A percentile compares a stretch with the other conserved stretches of the same genome.
Conservation (phyloP, 2,888 invertebrate species). For the Aleiodes alternator region DNA sequence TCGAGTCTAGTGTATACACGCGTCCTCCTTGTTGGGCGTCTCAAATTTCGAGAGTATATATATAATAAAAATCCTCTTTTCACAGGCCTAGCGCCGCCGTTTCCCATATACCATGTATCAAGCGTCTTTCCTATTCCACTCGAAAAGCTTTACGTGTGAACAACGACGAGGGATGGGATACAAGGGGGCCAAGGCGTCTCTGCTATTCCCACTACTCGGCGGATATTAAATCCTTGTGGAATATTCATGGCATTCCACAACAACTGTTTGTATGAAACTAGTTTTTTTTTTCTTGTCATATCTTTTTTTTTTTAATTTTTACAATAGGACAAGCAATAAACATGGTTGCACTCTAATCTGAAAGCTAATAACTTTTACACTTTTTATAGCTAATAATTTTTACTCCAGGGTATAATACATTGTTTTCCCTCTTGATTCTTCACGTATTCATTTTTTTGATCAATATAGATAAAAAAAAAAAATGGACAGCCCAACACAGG, state of each 20-base stretch:
- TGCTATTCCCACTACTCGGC: constrained; percentile 31
- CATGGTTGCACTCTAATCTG: too few species aligned
- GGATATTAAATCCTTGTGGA: constrained; percentile 11
- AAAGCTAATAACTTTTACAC: too few species aligned
- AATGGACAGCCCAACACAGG: constrained; percentile 34
- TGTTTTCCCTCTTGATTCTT: too few species aligned
- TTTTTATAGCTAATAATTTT: too few species aligned
- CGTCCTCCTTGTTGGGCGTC: neutral
- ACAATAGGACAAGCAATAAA: too few species aligned
- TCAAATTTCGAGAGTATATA: constrained; percentile 30
- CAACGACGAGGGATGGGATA: constrained; percentile 32
- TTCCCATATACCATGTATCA: constrained; percentile 41
- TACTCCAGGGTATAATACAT: too few species aligned
- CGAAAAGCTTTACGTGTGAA: constrained; percentile 23
- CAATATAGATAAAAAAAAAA: neutral
- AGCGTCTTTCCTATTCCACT: constrained; percentile 36
- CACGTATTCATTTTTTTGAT: too few species aligned
- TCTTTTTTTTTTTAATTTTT: too few species aligned
- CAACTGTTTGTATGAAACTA: too few species aligned
- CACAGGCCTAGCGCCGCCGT: constrained; percentile 33
- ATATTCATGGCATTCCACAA: neutral
- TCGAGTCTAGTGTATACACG: neutral
- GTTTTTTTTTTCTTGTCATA: too few species aligned
- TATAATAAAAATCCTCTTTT: constrained; percentile 7
- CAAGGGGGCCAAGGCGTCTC: constrained; percentile 38